Evolutionary conservation across 2,797 vertebrate species (phyloP).

Genomic region (Carcharodon carcharias): DNA sequence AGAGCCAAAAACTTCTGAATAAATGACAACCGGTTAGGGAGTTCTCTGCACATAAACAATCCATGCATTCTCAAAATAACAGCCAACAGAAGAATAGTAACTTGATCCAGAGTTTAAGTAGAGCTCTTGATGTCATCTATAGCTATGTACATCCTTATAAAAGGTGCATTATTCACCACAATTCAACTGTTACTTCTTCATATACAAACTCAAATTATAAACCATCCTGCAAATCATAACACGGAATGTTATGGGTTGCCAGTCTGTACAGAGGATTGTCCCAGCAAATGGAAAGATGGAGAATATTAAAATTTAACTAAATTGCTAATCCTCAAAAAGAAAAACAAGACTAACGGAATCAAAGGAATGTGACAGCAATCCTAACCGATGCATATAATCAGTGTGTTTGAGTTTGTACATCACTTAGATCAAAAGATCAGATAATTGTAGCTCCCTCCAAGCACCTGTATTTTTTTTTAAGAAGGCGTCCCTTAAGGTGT

Average conservation of each 20-base stretch:
- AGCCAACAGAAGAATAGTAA: background rate
- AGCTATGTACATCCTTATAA: background rate
- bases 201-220: background rate
- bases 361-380: background rate
- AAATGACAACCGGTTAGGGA: background rate
- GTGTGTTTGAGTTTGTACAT: too few species aligned
- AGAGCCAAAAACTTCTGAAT: background rate
- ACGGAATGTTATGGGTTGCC: background rate
- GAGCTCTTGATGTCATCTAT: background rate
- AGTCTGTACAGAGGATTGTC: background rate
- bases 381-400: background rate
- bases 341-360: background rate
- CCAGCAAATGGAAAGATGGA: background rate
- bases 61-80: background rate
- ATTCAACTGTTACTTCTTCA: background rate
- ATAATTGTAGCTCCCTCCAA: slow-evolving; percentile 94
- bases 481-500: background rate
- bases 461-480: slow-evolving; percentile 51
- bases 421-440: slow-evolving; percentile 58
- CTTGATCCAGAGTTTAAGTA: background rate
- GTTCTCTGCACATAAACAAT: background rate
- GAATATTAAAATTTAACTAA: background rate
- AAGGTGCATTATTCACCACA: background rate
- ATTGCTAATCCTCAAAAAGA: background rate
- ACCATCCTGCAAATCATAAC: background rate